These are phyloP conservation scores for Bolinopsis microptera DNA, from an alignment of 37 sponge, comb jelly and placozoan genomes.

Conservation along the genomic window DNA sequence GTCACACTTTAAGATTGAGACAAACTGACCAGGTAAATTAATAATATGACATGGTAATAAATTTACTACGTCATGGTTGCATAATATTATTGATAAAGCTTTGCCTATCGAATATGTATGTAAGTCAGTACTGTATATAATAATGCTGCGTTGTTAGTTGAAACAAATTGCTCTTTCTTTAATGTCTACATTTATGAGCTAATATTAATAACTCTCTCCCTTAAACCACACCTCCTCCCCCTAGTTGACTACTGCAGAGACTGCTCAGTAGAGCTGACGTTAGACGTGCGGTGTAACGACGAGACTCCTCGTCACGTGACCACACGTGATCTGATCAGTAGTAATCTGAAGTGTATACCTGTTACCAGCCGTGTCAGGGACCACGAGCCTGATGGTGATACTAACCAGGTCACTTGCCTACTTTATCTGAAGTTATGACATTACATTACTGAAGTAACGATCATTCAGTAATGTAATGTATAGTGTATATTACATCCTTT, in stretches of 20 bases:
- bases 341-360: constrained; percentile 83
- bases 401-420: neutral
- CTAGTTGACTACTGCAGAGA: constrained; percentile 75
- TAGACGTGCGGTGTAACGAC: constrained; percentile 93
- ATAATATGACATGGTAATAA: no score
- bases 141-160: no score
- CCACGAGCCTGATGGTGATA: neutral
- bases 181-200: no score
- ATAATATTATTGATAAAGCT: no score
- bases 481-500: neutral
- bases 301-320: constrained; percentile 89
- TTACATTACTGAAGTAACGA: neutral
- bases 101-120: no score
- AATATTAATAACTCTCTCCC: no score
- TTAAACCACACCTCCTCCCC: no score
- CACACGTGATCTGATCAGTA: constrained; percentile 84
- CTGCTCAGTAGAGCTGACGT: constrained; percentile 93
- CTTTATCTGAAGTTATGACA: neutral
- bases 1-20: no score
- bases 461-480: neutral
- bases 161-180: no score
- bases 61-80: no score
- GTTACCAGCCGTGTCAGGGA: constrained; percentile 68
- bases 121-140: no score
- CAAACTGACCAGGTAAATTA: no score